Base-by-base conservation (phyloP, 2,888 invertebrate genomes). In the Tuberolachnus salignus region DNA sequence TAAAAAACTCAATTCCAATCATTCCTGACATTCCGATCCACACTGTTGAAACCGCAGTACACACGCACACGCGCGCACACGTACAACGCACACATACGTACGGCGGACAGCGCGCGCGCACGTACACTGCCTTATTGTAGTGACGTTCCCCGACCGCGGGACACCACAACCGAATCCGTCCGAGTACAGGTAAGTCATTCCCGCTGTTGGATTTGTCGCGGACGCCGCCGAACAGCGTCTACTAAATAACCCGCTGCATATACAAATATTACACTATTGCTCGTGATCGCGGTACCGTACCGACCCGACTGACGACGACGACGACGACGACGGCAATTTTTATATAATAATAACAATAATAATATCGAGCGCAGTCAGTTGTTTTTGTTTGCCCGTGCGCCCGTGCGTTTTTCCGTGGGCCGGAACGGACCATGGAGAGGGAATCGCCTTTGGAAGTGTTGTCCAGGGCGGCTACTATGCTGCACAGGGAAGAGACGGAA, bases 391-490 rank as follows among this genome's bases (percentile, higher is more conserved):
- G 34, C 0, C 19, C 42, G 63, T 19, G 19, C 14, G 23, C 10
- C 6, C 13, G 14, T 13, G 3, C 0, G 23, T 34, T 3, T 23
- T 21, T 23, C 23, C 0, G 1, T 6, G 6, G 23, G 11, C 42
- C n/a, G n/a, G 46, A 0, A 14, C 11, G 82, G 42, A 16, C 89
- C 89, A 74, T 78, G 78, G 78, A 78, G 83, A 90, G 92, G 86
- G 94, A 94, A 88, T 92, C 93, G 81, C 92, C 94, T 82, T 87
- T 94, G 85, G 94, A 94, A 85, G 94, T 95, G 83, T 88, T 95
- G 83, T 94, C 94, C 83, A 90, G 94, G 84, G 94, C 94, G 81
- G 94, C 94, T 26, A 94, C 94, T 26, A 94, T 94, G 94, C 91
- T 94, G 83, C 93, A 93, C 86, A 83, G 84, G 78, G 81, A 81